Conservation (phyloP, 1,140 invertebrate species). For the Littorina saxatilis region DNA sequence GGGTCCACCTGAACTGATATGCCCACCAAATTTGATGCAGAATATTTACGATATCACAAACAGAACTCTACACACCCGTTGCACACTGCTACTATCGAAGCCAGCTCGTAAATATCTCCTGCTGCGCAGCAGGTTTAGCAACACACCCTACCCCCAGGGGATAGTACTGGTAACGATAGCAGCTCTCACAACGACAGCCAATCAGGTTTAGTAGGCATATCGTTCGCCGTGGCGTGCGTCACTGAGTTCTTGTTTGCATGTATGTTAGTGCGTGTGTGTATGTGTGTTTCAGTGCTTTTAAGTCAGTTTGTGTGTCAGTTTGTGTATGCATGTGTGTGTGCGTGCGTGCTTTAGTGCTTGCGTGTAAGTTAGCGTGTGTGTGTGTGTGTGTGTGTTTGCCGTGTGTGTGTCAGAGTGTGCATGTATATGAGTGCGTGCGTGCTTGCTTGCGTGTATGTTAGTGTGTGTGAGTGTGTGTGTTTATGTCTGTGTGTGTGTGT, state of each 20-base stretch:
- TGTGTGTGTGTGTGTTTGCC: too few species aligned
- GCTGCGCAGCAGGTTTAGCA: too few species aligned
- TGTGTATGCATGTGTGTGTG: slow-evolving; percentile 9
- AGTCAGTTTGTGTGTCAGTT: neutral
- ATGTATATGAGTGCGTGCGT: neutral
- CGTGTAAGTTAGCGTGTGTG: neutral
- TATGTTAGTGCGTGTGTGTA: neutral
- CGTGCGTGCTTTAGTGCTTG: slow-evolving; percentile 1
- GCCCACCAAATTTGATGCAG: too few species aligned
- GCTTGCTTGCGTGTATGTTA: neutral
- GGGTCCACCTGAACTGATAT: too few species aligned
- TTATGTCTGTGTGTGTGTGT: slow-evolving; percentile 9
- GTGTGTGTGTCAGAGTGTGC: slow-evolving; percentile 4
- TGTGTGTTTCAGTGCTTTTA: neutral
- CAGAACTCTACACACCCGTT: too few species aligned
- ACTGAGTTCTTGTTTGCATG: neutral
- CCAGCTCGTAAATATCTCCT: too few species aligned
- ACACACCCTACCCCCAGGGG: too few species aligned
- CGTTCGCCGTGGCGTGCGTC: neutral
- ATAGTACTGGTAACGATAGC: too few species aligned
- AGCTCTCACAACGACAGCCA: too few species aligned
- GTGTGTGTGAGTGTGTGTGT: neutral
- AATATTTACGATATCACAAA: too few species aligned
- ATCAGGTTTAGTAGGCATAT: too few species aligned
- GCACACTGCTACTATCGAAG: too few species aligned